Base-by-base conservation (phyloP, 2,888 invertebrate genomes). In the Eustalomyia histrio region DNA sequence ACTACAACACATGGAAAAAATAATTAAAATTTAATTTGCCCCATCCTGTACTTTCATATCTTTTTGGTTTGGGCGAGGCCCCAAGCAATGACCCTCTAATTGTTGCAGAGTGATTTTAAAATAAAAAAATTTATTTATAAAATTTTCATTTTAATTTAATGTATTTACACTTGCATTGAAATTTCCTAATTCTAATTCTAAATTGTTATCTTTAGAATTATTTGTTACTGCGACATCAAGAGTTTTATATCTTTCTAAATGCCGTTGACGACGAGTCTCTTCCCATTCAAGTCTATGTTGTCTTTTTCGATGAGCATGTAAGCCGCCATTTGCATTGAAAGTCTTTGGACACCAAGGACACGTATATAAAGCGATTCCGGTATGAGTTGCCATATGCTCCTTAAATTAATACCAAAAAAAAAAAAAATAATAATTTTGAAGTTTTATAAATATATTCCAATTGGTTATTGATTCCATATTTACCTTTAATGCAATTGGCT, bases 351-450 rank as follows among this genome's bases (percentile, higher is more conserved):
- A 90, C 83, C 88, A 89, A 0, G 87, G 87, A 39, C 90, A 90
- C 24, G 87, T 88, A 65, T 90, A 90, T 3, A 90, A 83, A 1
- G 88, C 87, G 50, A 89, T 89, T 8, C 90, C 89, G 2, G 90
- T 90, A 61, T 90, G 90, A 43, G 88, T 88, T 3, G 90, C 89
- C 87, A 90, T 89, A 72, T 90, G 90, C 80, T 90, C 90, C 89
- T 89, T 64, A 0, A 84, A 79, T 2, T 39, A 39, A 12, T 39
- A 61, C 6, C 12, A 21, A 21, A 9, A 61, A 33, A 0, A 35
- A 17, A 4, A 24, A 17, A 21, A 24, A 68, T 24, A 18, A 55
- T 33, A 52, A 21, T 16, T 16, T 0, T 33, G 2, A 7, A 14
- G 10, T 29, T 10, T n/a, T 29, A 39, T 39, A 12, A 39, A 2